These are phyloP conservation scores for Scolopax bukidnonensis DNA, from an alignment of 2,797 vertebrate genomes.

Conservation along the genomic window DNA sequence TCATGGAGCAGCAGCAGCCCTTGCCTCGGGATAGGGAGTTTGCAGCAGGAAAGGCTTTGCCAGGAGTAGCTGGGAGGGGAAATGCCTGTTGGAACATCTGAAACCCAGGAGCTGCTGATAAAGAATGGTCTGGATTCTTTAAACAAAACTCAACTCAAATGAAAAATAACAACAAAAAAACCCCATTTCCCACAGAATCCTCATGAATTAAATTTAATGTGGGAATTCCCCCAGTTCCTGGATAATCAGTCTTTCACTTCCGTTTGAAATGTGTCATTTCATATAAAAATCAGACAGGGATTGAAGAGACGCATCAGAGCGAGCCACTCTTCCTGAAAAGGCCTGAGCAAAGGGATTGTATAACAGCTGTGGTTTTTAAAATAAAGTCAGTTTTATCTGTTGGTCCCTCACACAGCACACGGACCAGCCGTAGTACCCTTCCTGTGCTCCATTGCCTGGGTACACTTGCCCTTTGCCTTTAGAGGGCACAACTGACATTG, in stretches of 20 bases:
- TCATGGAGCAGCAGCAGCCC: not conserved
- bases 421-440: not conserved
- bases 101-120: constrained; percentile 62
- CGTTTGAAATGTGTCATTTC: not conserved
- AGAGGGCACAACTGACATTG: not conserved
- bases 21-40: constrained; percentile 58
- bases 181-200: not conserved
- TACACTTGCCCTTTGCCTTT: not conserved
- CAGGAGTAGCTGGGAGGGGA: constrained; percentile 56
- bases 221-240: not conserved
- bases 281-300: not conserved
- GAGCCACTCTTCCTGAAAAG: not conserved
- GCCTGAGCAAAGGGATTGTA: not conserved
- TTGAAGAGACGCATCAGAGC: not conserved
- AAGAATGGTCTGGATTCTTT: constrained; percentile 42
- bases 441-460: not conserved
- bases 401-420: not conserved
- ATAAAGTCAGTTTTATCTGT: not conserved
- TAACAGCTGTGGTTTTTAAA: not conserved
- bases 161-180: not conserved
- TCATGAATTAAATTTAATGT: not conserved
- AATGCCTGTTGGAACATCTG: constrained; percentile 67
- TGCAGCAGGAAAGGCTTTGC: constrained; percentile 53
- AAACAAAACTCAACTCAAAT: constrained; percentile 30
- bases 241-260: not conserved